Evolutionary conservation across 2,888 invertebrate species (phyloP), one percentile per base, ranked within the genome.

Genomic region (Acronicta leporina): DNA sequence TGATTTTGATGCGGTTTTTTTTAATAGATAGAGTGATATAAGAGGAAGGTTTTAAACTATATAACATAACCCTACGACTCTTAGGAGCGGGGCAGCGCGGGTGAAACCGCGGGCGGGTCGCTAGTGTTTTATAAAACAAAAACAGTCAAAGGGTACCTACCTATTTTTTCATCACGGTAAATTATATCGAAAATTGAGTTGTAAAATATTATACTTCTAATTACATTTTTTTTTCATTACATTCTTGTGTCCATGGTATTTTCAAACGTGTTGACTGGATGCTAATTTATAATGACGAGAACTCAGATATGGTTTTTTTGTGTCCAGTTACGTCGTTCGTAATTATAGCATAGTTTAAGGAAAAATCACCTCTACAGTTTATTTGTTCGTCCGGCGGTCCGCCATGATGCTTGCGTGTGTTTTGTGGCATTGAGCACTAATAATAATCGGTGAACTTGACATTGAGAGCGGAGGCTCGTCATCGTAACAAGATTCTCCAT

Each of bases 391-490:
- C 84, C 83, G 82, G 79, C 81, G 80, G 73, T 80, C 82, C 82
- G 88, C 86, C 87, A 85, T 85, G 82, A 88, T 86, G 88, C 84
- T 91, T 87, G 87, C 91, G 91, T 92, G 88, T 92, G 88, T 91
- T 91, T 87, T 82, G 90, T 92, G 93, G 94, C 94, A 94, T 94
- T 94, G 94, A 92, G 84, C 86, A 91, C 94, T 93, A 94, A 93
- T 93, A 94, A 92, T 93, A 92, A 93, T 92, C 94, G 92, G 90
- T 94, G 94, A 94, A 94, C 94, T 94, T 94, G 94, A 94, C 94
- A 94, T 94, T 94, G 94, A 93, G 91, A 89, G 80, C 87, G 90
- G 91, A 92, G 93, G 92, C 92, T 94, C 94, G 94, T 94, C 94
- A 93, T 90, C 90, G 87, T 84, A 89, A 87, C 89, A 83, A 87